Base-by-base conservation (phyloP, 2,888 invertebrate species). In the Acleris cristana region DNA sequence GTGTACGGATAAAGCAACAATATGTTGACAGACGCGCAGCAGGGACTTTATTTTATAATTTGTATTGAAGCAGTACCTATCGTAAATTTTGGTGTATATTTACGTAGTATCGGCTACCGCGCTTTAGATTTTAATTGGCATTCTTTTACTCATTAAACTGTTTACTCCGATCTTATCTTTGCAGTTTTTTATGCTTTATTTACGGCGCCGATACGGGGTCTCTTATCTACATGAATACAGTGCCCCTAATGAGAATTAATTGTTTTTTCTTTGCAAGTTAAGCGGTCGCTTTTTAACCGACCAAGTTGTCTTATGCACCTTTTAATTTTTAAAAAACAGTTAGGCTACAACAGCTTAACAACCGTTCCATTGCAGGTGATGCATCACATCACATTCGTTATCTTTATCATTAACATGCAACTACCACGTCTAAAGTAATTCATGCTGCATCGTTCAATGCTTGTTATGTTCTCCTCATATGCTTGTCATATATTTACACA, bases 191-290 rank as follows among this genome's bases (percentile, higher is more conserved):
- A 53, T 44, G 58, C n/a, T 62, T 62, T 62, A 56, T 66, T 57
- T 62, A 44, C 61, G 30, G 26, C 52, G 26, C 21, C 40, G 52
- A 57, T 66, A 62, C 34, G 51, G 19, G 7, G 55, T 64, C 40
- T 56, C 56, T 66, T 66, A 66, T 66, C 66, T 56, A 16, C 61
- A 57, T 45, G 61, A 57, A 66, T 57, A 51, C 23, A 51, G 66
- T 62, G 61, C 61, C 57, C 61, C 56, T 66, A 66, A 62, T 66
- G 66, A 66, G 61, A 34, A 52, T 61, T 52, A 57, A 60, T 60
- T 57, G 30, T 62, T 66, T 55, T 65, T 54, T n/a, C 40, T 65
- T 61, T 61, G 51, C 51, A 30, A 61, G 40, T 55, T 51, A 51
- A 56, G 23, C 60, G 55, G 23, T 48, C 51, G 60, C 60, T 65